Conservation (phyloP, 1,140 invertebrate genomes). For the Globodera ellingtonae region DNA sequence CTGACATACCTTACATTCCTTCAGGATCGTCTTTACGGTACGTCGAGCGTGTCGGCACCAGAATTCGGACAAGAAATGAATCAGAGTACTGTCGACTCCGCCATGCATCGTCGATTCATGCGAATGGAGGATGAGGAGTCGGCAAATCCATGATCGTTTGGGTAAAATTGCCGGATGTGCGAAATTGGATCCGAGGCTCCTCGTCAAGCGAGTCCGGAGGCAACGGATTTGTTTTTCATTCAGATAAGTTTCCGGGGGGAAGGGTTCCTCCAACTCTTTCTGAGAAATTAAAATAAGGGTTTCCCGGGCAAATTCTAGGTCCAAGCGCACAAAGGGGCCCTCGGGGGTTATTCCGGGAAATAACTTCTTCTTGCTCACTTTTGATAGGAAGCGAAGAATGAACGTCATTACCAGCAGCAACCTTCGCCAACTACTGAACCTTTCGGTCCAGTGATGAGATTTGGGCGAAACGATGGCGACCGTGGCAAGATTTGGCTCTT, state of each 20-base stretch:
- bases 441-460: no score
- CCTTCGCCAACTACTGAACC: neutral
- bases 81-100: neutral
- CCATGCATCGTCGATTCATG: conserved; percentile 10
- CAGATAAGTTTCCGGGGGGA: neutral
- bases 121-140: conserved; percentile 6
- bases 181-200: neutral
- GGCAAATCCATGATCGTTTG: neutral
- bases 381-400: neutral
- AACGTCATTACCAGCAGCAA: neutral
- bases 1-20: neutral
- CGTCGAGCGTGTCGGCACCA: neutral
- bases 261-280: neutral
- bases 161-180: conserved; percentile 17
- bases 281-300: conserved; percentile 5
- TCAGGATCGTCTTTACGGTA: neutral
- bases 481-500: neutral
- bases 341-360: neutral
- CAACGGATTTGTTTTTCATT: conserved; percentile 14
- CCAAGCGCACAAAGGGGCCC: no score
- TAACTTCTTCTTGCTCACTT: conserved; percentile 6
- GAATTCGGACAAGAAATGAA: neutral
- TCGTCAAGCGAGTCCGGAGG: neutral
- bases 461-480: no score
- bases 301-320: neutral